These are phyloP conservation scores for Eupithecia vulgata DNA, from an alignment of 2,888 invertebrate genomes.

Conservation along the genomic window DNA sequence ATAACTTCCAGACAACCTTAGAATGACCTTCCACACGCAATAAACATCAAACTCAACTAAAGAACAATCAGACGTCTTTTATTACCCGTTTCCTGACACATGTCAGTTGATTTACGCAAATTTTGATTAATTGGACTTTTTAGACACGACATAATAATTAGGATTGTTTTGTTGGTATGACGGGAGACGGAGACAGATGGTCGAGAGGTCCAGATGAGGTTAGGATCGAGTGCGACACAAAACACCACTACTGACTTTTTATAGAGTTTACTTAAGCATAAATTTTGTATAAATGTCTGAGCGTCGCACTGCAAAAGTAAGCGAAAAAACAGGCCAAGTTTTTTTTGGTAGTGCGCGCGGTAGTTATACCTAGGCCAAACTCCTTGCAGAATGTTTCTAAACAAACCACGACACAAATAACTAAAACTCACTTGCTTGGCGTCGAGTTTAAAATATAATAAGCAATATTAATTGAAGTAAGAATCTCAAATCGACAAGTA, in stretches of 20 bases:
- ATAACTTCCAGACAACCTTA: constrained; percentile 1
- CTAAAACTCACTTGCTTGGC: too few relatives aligned
- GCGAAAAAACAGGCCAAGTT: too few relatives aligned
- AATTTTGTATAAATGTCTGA: too few relatives aligned
- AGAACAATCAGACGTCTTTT: constrained; percentile 33
- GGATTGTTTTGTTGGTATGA: constrained; percentile 17
- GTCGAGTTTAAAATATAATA: too few relatives aligned
- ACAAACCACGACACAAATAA: too few relatives aligned
- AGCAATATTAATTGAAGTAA: too few relatives aligned
- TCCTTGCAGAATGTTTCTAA: too few relatives aligned
- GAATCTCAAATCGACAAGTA: too few relatives aligned
- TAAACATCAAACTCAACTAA: constrained; percentile 24
- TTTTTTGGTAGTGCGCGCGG: too few relatives aligned
- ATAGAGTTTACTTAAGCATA: neutral
- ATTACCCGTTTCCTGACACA: constrained; percentile 26
- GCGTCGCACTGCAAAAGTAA: too few relatives aligned
- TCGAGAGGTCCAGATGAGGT: neutral
- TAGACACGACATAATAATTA: constrained; percentile 36
- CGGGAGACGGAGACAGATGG: neutral
- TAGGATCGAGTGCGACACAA: neutral
- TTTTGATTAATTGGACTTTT: constrained; percentile 40
- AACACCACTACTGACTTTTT: neutral
- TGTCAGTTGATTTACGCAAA: constrained; percentile 36
- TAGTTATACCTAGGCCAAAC: too few relatives aligned
- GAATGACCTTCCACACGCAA: constrained; percentile 7